Evolutionary conservation across 35 echinoderm and acorn worm genomes (phyloP), one percentile per base, ranked within the genome.

Genomic region (Patiria miniata): DNA sequence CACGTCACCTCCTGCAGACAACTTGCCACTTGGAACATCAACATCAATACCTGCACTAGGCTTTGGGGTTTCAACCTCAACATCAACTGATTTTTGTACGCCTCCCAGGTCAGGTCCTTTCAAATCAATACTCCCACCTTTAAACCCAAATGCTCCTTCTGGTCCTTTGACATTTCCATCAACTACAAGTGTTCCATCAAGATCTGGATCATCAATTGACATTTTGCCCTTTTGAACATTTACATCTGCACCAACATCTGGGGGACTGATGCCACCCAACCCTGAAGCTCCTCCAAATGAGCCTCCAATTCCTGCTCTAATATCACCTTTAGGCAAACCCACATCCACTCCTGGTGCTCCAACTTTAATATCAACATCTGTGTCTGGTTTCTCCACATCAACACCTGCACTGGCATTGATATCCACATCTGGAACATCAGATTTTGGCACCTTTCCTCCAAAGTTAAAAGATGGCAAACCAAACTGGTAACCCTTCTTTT

Each of bases 31-130:
- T 29, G 82, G 82, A 17, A 17, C 82, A 2, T 84, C 39, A 37
- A 84, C 17, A 68, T 37, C 29, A 60, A 86, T 33, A 39, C 33
- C 76, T 44, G 78, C 90, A 90, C 36, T 53, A 37, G 57, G 53
- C 53, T 58, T 84, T 54, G 26, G 39, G 53, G 53, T 58, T 38
- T 37, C 38, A 51, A 42, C 79, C 80, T 77, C 78, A 82, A 68
- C 37, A 77, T 83, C 85, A 4, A 47, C 79, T 42, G 68, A 55
- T 81, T 78, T 5, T 51, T 87, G 52, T 30, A 86, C 77, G 8
- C 54, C 90, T 33, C 83, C 90, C 14, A 73, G 21, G 60, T 92
- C 57, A 44, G 78, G 61, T 86, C 84, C 84, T 40, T 86, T 47
- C 7, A 86, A 37, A 86, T 86, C 47, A 47, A 86, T 21, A 65